phyloP scores from a whole-genome alignment of 2,113 vertebrate species.

The Pseudolaguvia tuberculata region DNA sequence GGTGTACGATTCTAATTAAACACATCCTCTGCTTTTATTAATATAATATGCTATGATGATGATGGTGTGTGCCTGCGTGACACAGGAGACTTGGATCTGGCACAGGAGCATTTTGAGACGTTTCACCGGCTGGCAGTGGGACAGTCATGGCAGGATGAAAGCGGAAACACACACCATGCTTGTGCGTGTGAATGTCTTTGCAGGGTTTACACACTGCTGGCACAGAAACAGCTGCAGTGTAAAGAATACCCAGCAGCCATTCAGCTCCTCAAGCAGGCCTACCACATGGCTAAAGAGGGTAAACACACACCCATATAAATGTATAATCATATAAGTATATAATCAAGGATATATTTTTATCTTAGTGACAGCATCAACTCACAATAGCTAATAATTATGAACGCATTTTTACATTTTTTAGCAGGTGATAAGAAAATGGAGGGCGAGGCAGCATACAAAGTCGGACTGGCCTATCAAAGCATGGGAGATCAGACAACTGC shows the following conservation, averaged over 20 bases:
- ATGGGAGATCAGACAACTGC: conserved; percentile 66
- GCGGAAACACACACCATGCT: conserved; percentile 60
- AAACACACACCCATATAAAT: conserved; percentile 54
- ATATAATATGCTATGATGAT: neutral
- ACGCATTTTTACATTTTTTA: conserved; percentile 45
- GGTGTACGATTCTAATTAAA: neutral
- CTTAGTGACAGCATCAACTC: neutral
- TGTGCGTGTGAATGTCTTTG: conserved; percentile 73
- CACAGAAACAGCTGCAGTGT: conserved; percentile 74
- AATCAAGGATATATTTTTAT: neutral
- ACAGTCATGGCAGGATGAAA: conserved; percentile 69
- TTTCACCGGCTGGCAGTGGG: conserved; percentile 71
- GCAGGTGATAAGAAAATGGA: conserved; percentile 65
- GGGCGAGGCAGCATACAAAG: conserved; percentile 71
- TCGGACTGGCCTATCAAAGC: conserved; percentile 69
- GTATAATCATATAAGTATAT: neutral
- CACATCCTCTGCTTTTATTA: neutral
- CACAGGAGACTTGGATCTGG: conserved; percentile 70
- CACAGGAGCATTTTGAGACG: conserved; percentile 73
- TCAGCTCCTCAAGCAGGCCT: conserved; percentile 73
- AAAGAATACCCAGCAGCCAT: conserved; percentile 65
- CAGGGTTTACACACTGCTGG: conserved; percentile 74
- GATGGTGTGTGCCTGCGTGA: conserved; percentile 43
- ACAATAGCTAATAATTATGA: neutral
- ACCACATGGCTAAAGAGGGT: conserved; percentile 76